A percentile compares a stretch with the other conserved stretches of the same genome.
phyloP scores from a whole-genome alignment of 2,113 vertebrate species.

The Apus apus region DNA sequence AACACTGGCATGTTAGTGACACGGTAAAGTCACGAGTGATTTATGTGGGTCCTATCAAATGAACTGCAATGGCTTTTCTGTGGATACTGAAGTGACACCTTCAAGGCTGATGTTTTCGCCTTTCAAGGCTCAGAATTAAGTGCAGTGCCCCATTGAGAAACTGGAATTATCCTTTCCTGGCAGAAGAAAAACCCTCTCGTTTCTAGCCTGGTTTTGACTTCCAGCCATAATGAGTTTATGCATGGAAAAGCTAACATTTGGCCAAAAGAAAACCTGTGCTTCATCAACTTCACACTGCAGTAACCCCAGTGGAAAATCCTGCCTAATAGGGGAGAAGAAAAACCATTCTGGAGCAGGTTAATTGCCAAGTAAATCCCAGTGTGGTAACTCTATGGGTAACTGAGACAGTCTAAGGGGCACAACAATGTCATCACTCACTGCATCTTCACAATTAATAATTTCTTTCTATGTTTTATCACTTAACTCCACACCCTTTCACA shows the following conservation, averaged over 20 bases:
- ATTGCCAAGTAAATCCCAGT: conserved; percentile 36
- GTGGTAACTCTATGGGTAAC: conserved; percentile 3
- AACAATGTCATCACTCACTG: not conserved
- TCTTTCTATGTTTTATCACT: not conserved
- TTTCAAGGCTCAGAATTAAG: not conserved
- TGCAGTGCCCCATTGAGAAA: not conserved
- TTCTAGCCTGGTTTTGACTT: not conserved
- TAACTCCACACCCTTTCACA: not conserved
- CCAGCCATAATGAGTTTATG: conserved; percentile 33
- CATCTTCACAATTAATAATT: conserved; percentile 33
- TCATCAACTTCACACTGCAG: conserved; percentile 38
- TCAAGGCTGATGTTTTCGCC: not conserved
- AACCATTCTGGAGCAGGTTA: conserved; percentile 18
- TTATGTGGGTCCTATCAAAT: not conserved
- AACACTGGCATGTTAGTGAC: fast-evolving
- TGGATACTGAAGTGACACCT: not conserved
- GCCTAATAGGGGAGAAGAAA: conserved; percentile 22
- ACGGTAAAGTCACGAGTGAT: not conserved
- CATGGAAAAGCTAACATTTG: conserved; percentile 47
- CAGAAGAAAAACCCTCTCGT: not conserved
- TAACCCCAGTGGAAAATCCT: not conserved
- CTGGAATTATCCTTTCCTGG: not conserved
- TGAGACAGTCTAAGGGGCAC: not conserved
- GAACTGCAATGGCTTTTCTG: not conserved
- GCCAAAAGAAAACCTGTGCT: conserved; percentile 48